phyloP scores from a whole-genome alignment of 1,140 invertebrate species.

The Drosophila rhopaloa region DNA sequence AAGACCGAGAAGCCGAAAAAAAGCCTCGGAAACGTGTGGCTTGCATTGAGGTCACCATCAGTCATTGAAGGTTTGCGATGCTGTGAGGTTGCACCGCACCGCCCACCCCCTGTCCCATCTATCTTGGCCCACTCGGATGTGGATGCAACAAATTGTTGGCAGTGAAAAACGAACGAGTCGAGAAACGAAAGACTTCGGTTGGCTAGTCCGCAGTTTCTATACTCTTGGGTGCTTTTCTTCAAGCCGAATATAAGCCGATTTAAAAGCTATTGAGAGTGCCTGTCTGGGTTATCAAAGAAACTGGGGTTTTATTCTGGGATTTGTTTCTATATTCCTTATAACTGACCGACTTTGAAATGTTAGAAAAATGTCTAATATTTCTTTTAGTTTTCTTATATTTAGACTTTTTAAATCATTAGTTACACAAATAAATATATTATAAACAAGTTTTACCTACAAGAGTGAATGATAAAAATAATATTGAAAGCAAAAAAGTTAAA shows the following conservation, averaged over 20 bases:
- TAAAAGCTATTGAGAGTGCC: background rate
- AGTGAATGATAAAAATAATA: too few relatives aligned
- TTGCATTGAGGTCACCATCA: constrained; percentile 78
- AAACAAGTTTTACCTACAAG: too few relatives aligned
- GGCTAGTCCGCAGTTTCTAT: background rate
- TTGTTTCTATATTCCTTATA: background rate
- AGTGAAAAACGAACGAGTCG: constrained; percentile 33
- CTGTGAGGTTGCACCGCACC: constrained; percentile 13
- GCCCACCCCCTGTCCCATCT: background rate
- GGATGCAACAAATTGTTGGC: constrained; percentile 75
- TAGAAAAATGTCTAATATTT: too few relatives aligned
- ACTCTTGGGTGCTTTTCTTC: constrained; percentile 11
- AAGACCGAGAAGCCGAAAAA: constrained; percentile 80
- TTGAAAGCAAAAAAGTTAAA: too few relatives aligned
- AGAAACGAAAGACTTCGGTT: constrained; percentile 14
- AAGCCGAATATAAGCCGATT: constrained; percentile 3
- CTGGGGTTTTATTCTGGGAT: background rate
- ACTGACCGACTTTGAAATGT: background rate
- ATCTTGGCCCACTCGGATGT: constrained; percentile 31
- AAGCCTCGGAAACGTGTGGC: constrained; percentile 73
- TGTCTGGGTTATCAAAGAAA: background rate
- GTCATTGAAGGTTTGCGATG: constrained; percentile 72
- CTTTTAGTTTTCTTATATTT: too few relatives aligned
- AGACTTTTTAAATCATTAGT: too few relatives aligned
- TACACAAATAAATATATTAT: too few relatives aligned